These are phyloP conservation scores for Octodon degus DNA, from an alignment of 2,113 vertebrate genomes.

Conservation along the genomic window DNA sequence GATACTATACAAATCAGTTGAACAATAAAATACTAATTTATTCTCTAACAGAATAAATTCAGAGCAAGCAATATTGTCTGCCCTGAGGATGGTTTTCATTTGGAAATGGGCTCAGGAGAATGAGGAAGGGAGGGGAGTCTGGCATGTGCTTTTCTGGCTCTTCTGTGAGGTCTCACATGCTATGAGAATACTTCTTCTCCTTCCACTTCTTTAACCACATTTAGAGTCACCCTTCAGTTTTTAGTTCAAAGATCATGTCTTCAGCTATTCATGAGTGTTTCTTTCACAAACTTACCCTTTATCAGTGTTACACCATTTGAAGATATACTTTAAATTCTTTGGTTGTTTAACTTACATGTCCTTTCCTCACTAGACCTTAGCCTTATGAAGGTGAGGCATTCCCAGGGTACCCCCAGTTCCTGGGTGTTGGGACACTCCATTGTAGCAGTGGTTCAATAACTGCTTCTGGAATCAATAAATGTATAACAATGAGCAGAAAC, in stretches of 20 bases:
- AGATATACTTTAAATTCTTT: background rate
- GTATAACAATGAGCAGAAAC: background rate
- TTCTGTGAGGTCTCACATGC: background rate
- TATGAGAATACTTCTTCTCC: background rate
- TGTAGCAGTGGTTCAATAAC: background rate
- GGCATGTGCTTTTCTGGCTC: rapidly evolving
- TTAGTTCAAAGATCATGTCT: background rate
- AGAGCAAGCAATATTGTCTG: background rate
- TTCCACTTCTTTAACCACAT: background rate
- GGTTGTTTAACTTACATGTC: background rate
- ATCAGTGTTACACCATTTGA: background rate
- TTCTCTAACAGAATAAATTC: background rate
- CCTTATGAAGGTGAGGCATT: background rate
- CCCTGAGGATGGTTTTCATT: background rate
- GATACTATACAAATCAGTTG: background rate
- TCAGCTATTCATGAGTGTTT: background rate
- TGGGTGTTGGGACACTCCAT: background rate
- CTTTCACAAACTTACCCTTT: background rate
- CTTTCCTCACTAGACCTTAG: background rate
- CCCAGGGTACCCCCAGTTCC: background rate
- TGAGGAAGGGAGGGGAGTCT: background rate
- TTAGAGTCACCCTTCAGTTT: background rate
- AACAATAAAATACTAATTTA: background rate
- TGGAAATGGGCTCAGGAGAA: background rate
- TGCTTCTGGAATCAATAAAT: background rate